phyloP scores from a whole-genome alignment of 2,113 vertebrate species.

The Calidris pygmaea region DNA sequence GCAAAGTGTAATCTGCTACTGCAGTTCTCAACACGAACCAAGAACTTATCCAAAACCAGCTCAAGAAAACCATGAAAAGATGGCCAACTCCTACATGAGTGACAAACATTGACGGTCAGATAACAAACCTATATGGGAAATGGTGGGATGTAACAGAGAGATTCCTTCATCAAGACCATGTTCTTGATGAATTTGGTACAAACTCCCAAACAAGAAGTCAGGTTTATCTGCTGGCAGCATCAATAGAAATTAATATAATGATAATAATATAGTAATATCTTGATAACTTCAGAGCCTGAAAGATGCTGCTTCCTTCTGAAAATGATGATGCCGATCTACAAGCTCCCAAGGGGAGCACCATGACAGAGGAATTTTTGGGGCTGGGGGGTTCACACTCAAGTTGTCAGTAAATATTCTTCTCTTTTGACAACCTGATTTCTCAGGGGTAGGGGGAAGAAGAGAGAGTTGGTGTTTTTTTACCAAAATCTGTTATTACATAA shows the following conservation, averaged over 20 bases:
- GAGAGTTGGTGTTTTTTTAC: neutral
- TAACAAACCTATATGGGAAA: neutral
- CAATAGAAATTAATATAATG: neutral
- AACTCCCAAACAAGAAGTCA: neutral
- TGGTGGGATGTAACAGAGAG: neutral
- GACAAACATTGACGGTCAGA: neutral
- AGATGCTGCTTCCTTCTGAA: neutral
- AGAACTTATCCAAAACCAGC: neutral
- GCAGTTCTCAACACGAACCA: neutral
- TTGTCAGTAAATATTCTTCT: neutral
- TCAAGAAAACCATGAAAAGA: neutral
- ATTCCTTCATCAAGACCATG: neutral
- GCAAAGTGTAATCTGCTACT: neutral
- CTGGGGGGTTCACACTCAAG: neutral
- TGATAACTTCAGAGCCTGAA: neutral
- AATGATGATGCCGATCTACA: neutral
- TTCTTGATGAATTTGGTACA: neutral
- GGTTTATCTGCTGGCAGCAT: neutral
- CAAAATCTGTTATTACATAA: neutral
- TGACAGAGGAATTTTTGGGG: neutral
- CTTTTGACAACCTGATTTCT: neutral
- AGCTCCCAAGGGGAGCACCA: neutral
- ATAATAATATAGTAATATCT: neutral
- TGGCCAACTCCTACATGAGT: accelerated
- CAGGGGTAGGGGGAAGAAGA: neutral